Evolutionary conservation across 2,113 vertebrate species (phyloP), one percentile per base, ranked within the genome.

Genomic region (Danio rerio): DNA sequence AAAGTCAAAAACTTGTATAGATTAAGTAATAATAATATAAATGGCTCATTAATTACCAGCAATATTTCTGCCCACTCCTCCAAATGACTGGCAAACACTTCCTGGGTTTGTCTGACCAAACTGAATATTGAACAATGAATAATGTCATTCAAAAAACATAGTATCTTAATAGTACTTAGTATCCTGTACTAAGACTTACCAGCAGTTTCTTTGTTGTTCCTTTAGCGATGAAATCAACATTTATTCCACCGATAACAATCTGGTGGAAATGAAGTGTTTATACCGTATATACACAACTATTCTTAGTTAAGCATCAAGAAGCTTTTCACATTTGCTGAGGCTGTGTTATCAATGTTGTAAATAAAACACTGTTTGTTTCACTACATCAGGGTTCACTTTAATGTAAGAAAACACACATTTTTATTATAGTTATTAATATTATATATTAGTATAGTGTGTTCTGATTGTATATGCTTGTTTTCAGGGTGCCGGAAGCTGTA

Each of bases 221-320:
- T 92, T 97, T 97, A 77, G 94, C 95, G 86, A 97, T 91, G 83
- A 96, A 96, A 91, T 98, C 96, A 78, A 96, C 90, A 69, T 97
- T 97, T 87, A 93, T 94, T 78, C 96, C 96, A 43, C 96, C 96
- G 50, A 98, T 93, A 53, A 98, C 94, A 80, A 97, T 94, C 96
- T 98, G 89, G 16, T 86, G 87, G 58, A 86, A 21, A 83, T 76
- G 21, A 43, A 71, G 9, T 49, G 5, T 31, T 45, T n/a, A n/a
- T n/a, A n/a, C n/a, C n/a, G 61, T 16, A 49, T 7, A 52, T 1
- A 3, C 49, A 52, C 7, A 52, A 9, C 11, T 58, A 58, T 8
- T n/a, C 31, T 68, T 40, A 76, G 61, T 55, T 4, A 6, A 62
- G 31, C 31, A 31, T 31, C 31, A 31, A 31, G 31, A 31, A 31